phyloP scores from a whole-genome alignment of 2,113 vertebrate species.

The Trichomycterus rosablanca region DNA sequence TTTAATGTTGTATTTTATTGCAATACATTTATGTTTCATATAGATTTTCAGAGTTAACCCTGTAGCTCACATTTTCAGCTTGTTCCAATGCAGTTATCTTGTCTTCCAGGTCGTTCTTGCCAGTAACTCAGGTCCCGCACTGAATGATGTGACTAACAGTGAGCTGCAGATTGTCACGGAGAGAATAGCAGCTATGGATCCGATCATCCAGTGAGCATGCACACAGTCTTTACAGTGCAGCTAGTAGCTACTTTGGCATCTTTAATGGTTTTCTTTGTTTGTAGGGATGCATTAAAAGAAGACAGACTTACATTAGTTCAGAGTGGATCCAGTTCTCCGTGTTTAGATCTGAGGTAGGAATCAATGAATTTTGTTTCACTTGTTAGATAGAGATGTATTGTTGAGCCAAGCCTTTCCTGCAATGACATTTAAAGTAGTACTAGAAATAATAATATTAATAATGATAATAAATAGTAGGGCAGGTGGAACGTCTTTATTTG shows the following conservation, averaged over 20 bases:
- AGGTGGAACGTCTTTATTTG: too few species aligned
- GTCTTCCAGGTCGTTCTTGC: slow-evolving; percentile 83
- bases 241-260: background rate
- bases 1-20: background rate
- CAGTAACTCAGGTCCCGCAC: slow-evolving; percentile 91
- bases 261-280: background rate
- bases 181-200: slow-evolving; percentile 85
- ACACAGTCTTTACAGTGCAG: background rate
- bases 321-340: slow-evolving; percentile 93
- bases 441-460: too few species aligned
- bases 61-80: background rate
- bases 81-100: background rate
- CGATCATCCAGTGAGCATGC: slow-evolving; percentile 77
- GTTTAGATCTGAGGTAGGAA: slow-evolving; percentile 86
- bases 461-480: too few species aligned
- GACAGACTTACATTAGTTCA: slow-evolving; percentile 82
- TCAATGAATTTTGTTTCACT: background rate
- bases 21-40: too few species aligned
- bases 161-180: slow-evolving; percentile 87
- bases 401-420: too few species aligned
- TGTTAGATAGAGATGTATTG: too few species aligned
- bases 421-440: too few species aligned
- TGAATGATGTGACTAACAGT: slow-evolving; percentile 90
- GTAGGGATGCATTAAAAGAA: slow-evolving; percentile 75
- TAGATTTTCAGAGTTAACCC: background rate